These are phyloP conservation scores for Zaprionus bogoriensis DNA, from an alignment of 2,888 invertebrate genomes.

Conservation along the genomic window DNA sequence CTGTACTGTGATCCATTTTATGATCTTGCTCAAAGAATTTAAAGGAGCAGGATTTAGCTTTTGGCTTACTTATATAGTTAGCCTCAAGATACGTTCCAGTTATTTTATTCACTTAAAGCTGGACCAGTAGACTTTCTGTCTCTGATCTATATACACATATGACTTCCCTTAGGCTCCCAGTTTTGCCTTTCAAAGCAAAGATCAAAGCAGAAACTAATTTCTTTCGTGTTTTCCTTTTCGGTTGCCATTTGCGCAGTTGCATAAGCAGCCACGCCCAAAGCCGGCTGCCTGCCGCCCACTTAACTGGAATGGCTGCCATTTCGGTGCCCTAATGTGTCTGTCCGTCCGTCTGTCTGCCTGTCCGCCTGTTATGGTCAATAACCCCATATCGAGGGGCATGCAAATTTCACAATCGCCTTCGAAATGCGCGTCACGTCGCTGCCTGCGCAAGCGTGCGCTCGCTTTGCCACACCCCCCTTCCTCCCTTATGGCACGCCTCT, in stretches of 20 bases:
- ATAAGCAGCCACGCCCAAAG: constrained; percentile 25
- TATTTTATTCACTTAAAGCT: too few species aligned
- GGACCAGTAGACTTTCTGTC: too few species aligned
- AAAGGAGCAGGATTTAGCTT: too few species aligned
- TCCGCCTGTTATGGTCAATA: constrained; percentile 69
- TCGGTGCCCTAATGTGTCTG: constrained; percentile 17
- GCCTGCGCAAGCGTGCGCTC: not conserved
- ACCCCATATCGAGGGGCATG: constrained; percentile 64
- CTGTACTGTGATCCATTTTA: too few species aligned
- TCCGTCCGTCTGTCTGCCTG: constrained; percentile 2
- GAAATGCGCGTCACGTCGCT: constrained; percentile 61
- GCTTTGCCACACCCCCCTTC: not conserved
- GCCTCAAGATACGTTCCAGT: too few species aligned
- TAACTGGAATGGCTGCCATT: constrained; percentile 3
- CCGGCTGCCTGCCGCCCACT: not conserved
- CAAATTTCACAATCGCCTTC: constrained; percentile 54
- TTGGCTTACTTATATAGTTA: too few species aligned
- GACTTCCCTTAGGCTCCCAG: too few species aligned
- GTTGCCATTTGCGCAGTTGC: constrained; percentile 27
- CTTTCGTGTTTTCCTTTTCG: not conserved
- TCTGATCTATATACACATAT: too few species aligned
- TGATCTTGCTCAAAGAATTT: too few species aligned
- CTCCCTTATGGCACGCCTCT: not conserved
- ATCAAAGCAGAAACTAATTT: not conserved
- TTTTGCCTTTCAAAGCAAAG: too few species aligned